Conservation (phyloP, 2,888 invertebrate genomes). For the Callinectes sapidus region DNA sequence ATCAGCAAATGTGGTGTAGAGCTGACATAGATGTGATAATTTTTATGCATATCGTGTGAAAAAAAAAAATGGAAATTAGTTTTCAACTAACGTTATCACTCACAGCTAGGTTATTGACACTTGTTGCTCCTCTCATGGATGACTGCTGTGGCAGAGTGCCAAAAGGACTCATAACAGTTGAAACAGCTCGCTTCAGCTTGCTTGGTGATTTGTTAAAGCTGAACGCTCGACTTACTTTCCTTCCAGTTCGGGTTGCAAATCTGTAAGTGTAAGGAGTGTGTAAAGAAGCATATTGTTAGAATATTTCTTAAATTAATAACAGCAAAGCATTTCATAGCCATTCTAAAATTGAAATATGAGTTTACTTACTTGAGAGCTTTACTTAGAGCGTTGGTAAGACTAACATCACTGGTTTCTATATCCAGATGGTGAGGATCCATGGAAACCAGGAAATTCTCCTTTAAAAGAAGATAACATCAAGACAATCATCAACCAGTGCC, state of each 20-base stretch:
- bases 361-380: constrained; percentile 86
- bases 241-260: constrained; percentile 74
- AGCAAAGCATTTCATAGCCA: not conserved
- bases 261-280: constrained; percentile 42
- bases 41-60: not conserved
- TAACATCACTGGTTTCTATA: constrained; percentile 91
- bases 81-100: constrained; percentile 36
- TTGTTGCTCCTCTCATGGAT: constrained; percentile 71
- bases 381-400: constrained; percentile 86
- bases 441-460: constrained; percentile 88
- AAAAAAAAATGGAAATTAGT: not conserved
- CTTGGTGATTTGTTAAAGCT: constrained; percentile 97
- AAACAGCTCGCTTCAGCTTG: constrained; percentile 93
- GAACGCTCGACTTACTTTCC: constrained; percentile 87
- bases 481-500: not conserved
- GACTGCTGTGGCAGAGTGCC: constrained; percentile 67
- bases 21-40: not conserved
- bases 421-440: constrained; percentile 89
- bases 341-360: not conserved
- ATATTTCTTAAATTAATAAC: not conserved
- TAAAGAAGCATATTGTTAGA: not conserved
- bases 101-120: constrained; percentile 71
- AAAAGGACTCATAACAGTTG: constrained; percentile 91
- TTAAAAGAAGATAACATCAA: constrained; percentile 73
- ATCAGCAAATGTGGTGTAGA: not conserved